A percentile compares a stretch with the other conserved stretches of the same genome.
Evolutionary conservation across 2,113 vertebrate genomes (phyloP).

Genomic region (Phyllostomus hastatus): DNA sequence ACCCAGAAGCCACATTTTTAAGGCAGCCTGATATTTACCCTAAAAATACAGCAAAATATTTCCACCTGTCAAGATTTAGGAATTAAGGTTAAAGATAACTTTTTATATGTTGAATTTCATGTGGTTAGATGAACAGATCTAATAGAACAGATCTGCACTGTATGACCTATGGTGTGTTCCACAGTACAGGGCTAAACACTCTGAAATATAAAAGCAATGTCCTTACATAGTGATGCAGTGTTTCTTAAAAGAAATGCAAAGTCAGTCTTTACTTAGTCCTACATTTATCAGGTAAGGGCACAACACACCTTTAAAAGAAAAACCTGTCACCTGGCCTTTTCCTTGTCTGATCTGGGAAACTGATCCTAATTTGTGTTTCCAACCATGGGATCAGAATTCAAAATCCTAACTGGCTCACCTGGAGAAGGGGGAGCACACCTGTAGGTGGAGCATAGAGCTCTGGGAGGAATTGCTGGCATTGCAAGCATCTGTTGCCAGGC

Average conservation of each 20-base stretch:
- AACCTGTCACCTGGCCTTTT: not conserved
- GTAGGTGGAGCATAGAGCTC: not conserved
- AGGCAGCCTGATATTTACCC: not conserved
- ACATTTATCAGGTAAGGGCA: not conserved
- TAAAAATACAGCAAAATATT: not conserved
- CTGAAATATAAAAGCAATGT: not conserved
- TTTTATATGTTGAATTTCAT: not conserved
- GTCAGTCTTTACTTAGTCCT: not conserved
- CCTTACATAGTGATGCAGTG: not conserved
- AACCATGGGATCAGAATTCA: not conserved
- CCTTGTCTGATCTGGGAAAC: not conserved
- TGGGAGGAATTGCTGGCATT: not conserved
- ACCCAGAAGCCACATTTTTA: not conserved
- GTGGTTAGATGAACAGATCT: not conserved
- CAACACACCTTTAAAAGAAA: not conserved
- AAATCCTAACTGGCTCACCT: not conserved
- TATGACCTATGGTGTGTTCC: not conserved
- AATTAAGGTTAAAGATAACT: not conserved
- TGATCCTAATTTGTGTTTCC: not conserved
- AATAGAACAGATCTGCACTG: not conserved
- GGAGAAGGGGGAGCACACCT: not conserved
- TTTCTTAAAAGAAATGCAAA: not conserved
- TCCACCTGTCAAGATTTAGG: not conserved
- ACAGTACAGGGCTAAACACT: not conserved
- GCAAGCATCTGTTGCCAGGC: conserved; percentile 24